Percentiles rank a stretch among this genome's conserved stretches.
Evolutionary conservation across 2,888 invertebrate genomes (phyloP).

Genomic region (Drosophila nr. perissopoda): DNA sequence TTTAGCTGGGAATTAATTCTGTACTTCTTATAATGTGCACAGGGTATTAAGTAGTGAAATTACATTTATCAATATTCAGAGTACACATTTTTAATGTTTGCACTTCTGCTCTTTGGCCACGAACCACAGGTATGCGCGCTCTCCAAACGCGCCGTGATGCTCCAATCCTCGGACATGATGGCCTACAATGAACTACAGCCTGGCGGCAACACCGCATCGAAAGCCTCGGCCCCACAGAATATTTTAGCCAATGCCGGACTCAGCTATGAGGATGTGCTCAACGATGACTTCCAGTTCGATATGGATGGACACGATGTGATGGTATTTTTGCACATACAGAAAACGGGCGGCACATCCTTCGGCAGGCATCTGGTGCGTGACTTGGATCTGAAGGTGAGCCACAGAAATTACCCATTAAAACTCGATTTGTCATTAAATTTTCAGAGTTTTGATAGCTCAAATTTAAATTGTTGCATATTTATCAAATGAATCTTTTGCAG

Average conservation of each 20-base stretch:
- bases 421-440: neutral
- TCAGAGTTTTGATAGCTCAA: neutral
- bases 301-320: conserved; percentile 98
- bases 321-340: conserved; percentile 99
- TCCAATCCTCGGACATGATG: conserved; percentile 85
- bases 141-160: conserved; percentile 88
- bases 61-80: conserved; percentile 41
- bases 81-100: conserved; percentile 38
- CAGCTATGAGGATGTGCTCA: conserved; percentile 94
- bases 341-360: conserved; percentile 99
- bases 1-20: neutral
- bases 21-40: neutral
- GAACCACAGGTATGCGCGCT: conserved; percentile 89
- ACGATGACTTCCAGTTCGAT: conserved; percentile 94
- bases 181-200: conserved; percentile 83
- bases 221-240: conserved; percentile 81
- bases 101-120: conserved; percentile 30
- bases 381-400: conserved; percentile 90
- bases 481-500: conserved; percentile 81
- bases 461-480: neutral
- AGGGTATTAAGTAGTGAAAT: conserved; percentile 42
- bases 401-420: neutral
- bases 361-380: conserved; percentile 98
- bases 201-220: conserved; percentile 69
- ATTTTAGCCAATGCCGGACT: conserved; percentile 86